phyloP scores from a whole-genome alignment of 92 coral and sea anemone species.

The Metridium senile region DNA sequence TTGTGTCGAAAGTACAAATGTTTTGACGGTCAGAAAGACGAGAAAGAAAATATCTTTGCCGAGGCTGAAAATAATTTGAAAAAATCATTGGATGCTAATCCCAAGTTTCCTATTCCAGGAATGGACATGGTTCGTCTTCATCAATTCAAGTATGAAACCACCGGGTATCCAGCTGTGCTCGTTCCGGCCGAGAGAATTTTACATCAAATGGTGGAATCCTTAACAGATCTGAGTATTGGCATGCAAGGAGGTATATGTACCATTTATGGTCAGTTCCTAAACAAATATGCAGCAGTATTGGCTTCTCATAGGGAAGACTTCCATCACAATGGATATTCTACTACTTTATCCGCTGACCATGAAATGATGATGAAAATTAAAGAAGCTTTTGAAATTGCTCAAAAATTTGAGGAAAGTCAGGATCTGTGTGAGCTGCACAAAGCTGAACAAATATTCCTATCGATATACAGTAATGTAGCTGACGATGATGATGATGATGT shows the following conservation, averaged over 20 bases:
- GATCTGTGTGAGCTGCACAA: neutral
- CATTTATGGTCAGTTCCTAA: neutral
- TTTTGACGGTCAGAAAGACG: neutral
- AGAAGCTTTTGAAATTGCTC: neutral
- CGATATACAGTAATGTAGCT: neutral
- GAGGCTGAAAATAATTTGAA: conserved; percentile 1
- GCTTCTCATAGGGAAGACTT: neutral
- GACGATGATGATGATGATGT: neutral
- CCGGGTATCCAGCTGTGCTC: neutral
- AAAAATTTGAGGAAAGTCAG: neutral
- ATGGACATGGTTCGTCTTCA: conserved; percentile 5
- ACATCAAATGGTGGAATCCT: neutral
- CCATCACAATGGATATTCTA: neutral
- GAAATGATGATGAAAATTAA: neutral
- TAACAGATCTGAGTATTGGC: neutral
- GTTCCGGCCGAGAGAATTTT: conserved; percentile 3
- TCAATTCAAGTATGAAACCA: neutral
- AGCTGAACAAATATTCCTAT: neutral
- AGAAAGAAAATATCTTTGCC: neutral
- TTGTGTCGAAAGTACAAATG: neutral
- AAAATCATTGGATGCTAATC: conserved; percentile 11
- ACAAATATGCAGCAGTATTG: neutral
- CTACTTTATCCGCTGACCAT: neutral
- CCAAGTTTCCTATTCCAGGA: neutral
- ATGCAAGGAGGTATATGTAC: neutral